Percentiles rank a stretch among this genome's conserved stretches.
These are phyloP conservation scores for Parasteatoda lunata DNA, from an alignment of 2,888 invertebrate species.

Conservation along the genomic window DNA sequence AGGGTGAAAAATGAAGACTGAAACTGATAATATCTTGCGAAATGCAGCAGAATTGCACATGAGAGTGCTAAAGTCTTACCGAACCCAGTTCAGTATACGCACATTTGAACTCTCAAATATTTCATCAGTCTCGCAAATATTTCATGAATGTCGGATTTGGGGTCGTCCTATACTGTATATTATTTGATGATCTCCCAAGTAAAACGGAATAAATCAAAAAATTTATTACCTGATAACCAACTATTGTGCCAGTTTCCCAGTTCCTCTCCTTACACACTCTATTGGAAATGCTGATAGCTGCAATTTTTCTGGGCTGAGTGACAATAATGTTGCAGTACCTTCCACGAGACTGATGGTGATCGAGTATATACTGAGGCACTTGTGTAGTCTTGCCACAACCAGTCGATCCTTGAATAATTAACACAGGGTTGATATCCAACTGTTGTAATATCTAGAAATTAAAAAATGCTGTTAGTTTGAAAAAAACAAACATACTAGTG, in stretches of 20 bases:
- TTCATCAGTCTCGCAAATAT: too few relatives aligned
- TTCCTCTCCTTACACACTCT: slow-evolving; percentile 88
- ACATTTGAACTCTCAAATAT: too few relatives aligned
- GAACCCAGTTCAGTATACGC: too few relatives aligned
- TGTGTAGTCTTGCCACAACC: slow-evolving; percentile 89
- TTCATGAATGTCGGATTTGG: too few relatives aligned
- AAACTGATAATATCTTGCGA: too few relatives aligned
- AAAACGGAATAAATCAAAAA: not conserved
- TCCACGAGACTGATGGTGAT: slow-evolving; percentile 80
- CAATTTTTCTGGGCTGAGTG: slow-evolving; percentile 94
- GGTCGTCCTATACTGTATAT: too few relatives aligned
- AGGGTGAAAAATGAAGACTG: too few relatives aligned
- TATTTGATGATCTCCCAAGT: too few relatives aligned
- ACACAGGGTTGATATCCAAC: slow-evolving; percentile 82
- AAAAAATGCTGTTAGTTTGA: not conserved
- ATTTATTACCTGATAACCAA: slow-evolving; percentile 87
- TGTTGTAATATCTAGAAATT: slow-evolving; percentile 80
- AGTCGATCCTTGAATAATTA: slow-evolving; percentile 92
- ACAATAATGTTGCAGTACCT: slow-evolving; percentile 89
- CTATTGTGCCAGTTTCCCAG: slow-evolving; percentile 87
- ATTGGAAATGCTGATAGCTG: slow-evolving; percentile 90
- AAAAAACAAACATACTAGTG: not conserved
- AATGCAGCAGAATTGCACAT: too few relatives aligned
- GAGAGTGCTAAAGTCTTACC: too few relatives aligned
- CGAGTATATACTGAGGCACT: slow-evolving; percentile 94